phyloP scores from a whole-genome alignment of 2,113 vertebrate genomes.

The Aplodontia rufa region DNA sequence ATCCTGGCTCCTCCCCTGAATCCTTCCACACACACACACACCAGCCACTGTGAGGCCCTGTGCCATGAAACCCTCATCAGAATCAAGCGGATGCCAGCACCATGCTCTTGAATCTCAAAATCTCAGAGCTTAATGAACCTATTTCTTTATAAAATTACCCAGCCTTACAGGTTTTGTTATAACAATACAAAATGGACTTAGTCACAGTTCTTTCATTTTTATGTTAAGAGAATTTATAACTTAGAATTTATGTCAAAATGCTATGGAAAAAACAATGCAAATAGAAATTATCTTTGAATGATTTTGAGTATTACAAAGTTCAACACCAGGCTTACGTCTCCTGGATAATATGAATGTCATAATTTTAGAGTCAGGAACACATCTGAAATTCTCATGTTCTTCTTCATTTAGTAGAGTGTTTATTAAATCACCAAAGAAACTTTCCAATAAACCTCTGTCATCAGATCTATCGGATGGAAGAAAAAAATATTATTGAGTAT shows the following conservation, averaged over 20 bases:
- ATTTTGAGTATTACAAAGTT: constrained; percentile 6
- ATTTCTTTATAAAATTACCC: neutral
- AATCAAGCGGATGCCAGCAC: neutral
- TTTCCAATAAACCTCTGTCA: neutral
- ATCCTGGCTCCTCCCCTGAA: neutral
- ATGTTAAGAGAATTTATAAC: neutral
- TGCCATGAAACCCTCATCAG: neutral
- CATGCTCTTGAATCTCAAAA: neutral
- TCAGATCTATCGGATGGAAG: neutral
- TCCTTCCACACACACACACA: neutral
- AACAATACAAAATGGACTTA: neutral
- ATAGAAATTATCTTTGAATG: neutral
- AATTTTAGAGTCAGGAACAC: neutral
- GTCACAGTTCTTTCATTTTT: neutral
- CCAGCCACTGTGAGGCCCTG: neutral
- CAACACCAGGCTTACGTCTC: neutral
- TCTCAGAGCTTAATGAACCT: neutral
- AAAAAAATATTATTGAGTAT: neutral
- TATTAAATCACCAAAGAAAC: neutral
- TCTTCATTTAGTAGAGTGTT: neutral
- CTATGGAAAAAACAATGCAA: neutral
- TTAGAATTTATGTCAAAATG: neutral
- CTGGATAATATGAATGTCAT: neutral
- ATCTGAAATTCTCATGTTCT: neutral
- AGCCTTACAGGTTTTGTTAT: neutral